Percentiles rank a stretch among this genome's conserved stretches.
Evolutionary conservation across 2,113 vertebrate genomes (phyloP).

Genomic region (Neogale vison): DNA sequence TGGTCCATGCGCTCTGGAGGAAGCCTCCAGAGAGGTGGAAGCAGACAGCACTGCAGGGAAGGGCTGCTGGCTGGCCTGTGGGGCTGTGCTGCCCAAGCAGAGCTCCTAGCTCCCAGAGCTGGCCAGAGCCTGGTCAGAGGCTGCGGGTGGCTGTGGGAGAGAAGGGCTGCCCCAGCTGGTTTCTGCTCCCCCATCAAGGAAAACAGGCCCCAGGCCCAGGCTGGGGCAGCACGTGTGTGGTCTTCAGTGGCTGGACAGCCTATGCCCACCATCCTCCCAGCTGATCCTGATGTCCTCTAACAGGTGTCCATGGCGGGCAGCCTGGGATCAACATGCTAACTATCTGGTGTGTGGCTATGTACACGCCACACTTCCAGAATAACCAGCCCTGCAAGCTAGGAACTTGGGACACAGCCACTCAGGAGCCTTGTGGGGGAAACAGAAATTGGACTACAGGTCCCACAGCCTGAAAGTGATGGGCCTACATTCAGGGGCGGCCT

Average conservation of each 20-base stretch:
- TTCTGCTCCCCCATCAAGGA: background rate
- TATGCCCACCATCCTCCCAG: fast-evolving
- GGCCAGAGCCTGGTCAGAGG: background rate
- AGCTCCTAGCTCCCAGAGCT: background rate
- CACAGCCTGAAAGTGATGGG: background rate
- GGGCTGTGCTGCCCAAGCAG: background rate
- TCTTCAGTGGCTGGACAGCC: background rate
- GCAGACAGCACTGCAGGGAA: fast-evolving
- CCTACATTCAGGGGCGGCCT: background rate
- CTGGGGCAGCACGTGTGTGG: background rate
- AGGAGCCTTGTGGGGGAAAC: background rate
- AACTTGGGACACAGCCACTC: background rate
- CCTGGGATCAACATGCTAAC: background rate
- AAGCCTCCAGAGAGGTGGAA: fast-evolving
- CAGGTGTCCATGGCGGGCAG: background rate
- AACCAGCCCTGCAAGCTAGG: background rate
- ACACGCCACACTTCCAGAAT: background rate
- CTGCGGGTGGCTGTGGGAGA: background rate
- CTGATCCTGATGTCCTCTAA: background rate
- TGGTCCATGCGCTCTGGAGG: background rate
- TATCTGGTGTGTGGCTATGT: background rate
- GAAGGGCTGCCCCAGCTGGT: background rate
- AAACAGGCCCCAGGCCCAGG: background rate
- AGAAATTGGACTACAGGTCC: background rate
- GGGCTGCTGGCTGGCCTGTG: background rate